phyloP scores from a whole-genome alignment of 2,888 invertebrate species.

The Drosophila aldrichi region DNA sequence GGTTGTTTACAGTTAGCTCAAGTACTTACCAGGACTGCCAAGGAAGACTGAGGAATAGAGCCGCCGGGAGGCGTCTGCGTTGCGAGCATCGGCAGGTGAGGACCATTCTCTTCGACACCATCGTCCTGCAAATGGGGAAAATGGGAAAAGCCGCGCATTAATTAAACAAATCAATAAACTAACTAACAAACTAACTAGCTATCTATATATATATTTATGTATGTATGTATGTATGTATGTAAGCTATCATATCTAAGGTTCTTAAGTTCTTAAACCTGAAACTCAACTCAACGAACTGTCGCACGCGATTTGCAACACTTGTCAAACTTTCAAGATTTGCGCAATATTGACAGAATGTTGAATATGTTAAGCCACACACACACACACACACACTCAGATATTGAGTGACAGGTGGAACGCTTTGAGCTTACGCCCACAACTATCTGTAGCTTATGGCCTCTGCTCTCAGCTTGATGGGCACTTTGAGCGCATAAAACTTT shows the following conservation, averaged over 20 bases:
- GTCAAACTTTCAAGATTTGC: constrained; percentile 74
- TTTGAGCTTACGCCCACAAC: constrained; percentile 29
- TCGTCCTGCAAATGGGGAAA: constrained; percentile 91
- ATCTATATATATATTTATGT: background rate
- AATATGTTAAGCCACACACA: constrained; percentile 57
- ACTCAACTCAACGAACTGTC: constrained; percentile 26
- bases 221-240: background rate
- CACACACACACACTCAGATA: constrained; percentile 7
- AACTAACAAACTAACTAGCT: no score
- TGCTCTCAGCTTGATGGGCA: constrained; percentile 40
- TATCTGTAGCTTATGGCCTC: constrained; percentile 15
- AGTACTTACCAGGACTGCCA: constrained; percentile 91
- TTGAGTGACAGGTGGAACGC: constrained; percentile 46
- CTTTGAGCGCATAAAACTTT: constrained; percentile 63
- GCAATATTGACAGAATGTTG: constrained; percentile 64
- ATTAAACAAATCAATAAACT: constrained; percentile 2
- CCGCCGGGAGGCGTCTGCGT: constrained; percentile 92
- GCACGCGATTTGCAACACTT: constrained; percentile 74
- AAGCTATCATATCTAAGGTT: constrained; percentile 29
- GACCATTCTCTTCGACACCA: constrained; percentile 97
- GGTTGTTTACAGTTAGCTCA: no score
- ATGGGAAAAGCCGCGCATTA: constrained; percentile 70
- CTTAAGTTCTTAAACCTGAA: constrained; percentile 50
- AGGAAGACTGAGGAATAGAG: constrained; percentile 96
- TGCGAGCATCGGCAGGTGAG: constrained; percentile 92